A percentile compares a stretch with the other conserved stretches of the same genome.
These are phyloP conservation scores for Drosophila pruinosa DNA, from an alignment of 1,140 invertebrate genomes.

Conservation along the genomic window DNA sequence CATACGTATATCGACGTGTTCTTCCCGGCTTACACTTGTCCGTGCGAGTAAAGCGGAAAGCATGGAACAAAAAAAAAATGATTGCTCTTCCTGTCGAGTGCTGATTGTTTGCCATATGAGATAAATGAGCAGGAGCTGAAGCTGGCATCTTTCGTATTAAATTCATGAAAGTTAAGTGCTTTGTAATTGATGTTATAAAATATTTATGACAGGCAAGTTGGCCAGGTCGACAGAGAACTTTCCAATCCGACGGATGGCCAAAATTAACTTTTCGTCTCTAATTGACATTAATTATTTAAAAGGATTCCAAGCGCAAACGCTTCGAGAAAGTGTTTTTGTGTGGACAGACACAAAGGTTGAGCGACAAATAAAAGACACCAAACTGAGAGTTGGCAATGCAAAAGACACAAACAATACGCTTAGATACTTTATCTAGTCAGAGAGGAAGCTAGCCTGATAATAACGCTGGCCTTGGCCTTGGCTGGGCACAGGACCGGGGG, in stretches of 20 bases:
- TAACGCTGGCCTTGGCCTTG: constrained; percentile 42
- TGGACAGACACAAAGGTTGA: too few relatives aligned
- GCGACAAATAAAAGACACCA: constrained; percentile 18
- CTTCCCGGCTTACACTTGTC: constrained; percentile 71
- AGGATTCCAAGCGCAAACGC: constrained; percentile 67
- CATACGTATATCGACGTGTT: constrained; percentile 33
- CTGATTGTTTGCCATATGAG: constrained; percentile 69
- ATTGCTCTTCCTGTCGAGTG: constrained; percentile 64
- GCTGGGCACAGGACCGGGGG: constrained; percentile 1
- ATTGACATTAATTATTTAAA: constrained; percentile 83
- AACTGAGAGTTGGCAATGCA: background rate
- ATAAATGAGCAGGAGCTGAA: constrained; percentile 56
- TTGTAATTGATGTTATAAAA: constrained; percentile 83
- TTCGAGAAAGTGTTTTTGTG: constrained; percentile 54
- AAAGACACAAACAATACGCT: background rate
- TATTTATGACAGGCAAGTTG: constrained; percentile 80
- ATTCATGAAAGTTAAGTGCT: constrained; percentile 83
- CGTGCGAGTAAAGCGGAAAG: constrained; percentile 23
- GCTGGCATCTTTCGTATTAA: constrained; percentile 72
- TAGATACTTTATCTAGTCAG: background rate
- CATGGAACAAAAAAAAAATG: constrained; percentile 41
- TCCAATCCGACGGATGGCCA: constrained; percentile 55
- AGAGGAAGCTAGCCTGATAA: constrained; percentile 30
- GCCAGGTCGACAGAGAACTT: constrained; percentile 29
- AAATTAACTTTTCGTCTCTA: constrained; percentile 78